Base-by-base conservation (phyloP, 2,888 invertebrate genomes). In the Isoperla grammatica region DNA sequence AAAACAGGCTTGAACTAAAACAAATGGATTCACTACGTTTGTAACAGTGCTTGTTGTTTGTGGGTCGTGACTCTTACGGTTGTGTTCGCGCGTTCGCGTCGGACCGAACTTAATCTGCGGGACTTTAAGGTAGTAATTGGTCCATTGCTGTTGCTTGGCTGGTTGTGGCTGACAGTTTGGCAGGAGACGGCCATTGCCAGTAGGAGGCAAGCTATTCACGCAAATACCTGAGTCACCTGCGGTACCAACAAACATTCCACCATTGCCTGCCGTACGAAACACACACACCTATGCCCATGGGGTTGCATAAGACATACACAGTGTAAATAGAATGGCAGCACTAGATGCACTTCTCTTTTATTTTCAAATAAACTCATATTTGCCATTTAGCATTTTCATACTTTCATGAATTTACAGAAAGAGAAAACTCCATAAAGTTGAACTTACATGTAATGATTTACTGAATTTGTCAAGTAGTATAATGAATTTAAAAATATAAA, bases 171-270 rank as follows among this genome's bases (percentile, higher is more conserved):
- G 39, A 39, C 56, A 56, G 81, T 83, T 58, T 82, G 83, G 70
- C 81, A 83, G 69, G 77, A 82, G 66, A 85, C 85, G 67, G 85
- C 82, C 66, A 85, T 75, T 62, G 82, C 85, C 76, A 86, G 86
- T 29, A 29, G 29, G 29, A 29, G 29, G 29, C 8, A 29, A 39
- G 39, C 11, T 17, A 55, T 19, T 43, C 45, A 19, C 17, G 5
- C 2, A 35, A 8, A 37, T 39, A 8, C 48, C 57, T 35, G 39
- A 23, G 39, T 6, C 49, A 42, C 58, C 50, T 22, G 37, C 1
- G n/a, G 23, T 20, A 1, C 9, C 12, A 1, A 4, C 48, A 6
- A 46, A 3, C 1, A 17, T 19, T 42, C 17, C 17, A 19, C 45
- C n/a, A 35, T 37, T 35, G 8, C 19, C 20, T 17, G 20, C 3